Percentiles rank a stretch among this genome's conserved stretches.
phyloP scores from a whole-genome alignment of 2,113 vertebrate genomes.

The Notarius quadriscutis region DNA sequence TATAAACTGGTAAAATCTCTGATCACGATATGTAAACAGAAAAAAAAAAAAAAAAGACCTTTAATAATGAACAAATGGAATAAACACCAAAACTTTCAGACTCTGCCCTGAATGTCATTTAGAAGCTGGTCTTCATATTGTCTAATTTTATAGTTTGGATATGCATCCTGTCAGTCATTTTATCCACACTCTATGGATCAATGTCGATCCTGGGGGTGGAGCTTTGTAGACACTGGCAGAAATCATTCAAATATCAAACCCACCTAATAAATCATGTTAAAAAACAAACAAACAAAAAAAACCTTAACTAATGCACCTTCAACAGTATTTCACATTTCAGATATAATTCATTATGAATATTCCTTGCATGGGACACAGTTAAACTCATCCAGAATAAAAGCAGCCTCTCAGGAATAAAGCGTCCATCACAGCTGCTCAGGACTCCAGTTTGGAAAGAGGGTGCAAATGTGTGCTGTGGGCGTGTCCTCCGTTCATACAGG shows the following conservation, averaged over 20 bases:
- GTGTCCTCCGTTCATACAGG: neutral
- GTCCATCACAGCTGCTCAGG: neutral
- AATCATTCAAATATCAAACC: too few species aligned
- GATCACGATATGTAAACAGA: neutral
- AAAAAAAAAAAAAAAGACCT: neutral
- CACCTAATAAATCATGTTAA: too few species aligned
- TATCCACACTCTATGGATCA: too few species aligned
- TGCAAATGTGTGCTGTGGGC: neutral
- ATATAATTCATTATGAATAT: neutral
- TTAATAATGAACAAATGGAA: neutral
- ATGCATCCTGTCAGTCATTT: too few species aligned
- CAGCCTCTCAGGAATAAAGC: neutral
- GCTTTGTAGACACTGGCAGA: too few species aligned
- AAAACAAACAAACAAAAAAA: too few species aligned
- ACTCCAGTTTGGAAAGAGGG: too few species aligned
- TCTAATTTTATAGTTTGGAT: neutral
- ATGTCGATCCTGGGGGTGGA: too few species aligned
- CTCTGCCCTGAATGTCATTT: neutral
- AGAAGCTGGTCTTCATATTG: neutral
- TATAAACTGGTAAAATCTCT: neutral
- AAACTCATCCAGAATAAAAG: neutral
- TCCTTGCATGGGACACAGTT: neutral
- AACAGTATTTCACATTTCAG: too few species aligned
- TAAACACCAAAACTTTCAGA: neutral
- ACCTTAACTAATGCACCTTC: too few species aligned